phyloP scores from a whole-genome alignment of 2,888 invertebrate genomes.

The Lepidocyrtoides sp. region DNA sequence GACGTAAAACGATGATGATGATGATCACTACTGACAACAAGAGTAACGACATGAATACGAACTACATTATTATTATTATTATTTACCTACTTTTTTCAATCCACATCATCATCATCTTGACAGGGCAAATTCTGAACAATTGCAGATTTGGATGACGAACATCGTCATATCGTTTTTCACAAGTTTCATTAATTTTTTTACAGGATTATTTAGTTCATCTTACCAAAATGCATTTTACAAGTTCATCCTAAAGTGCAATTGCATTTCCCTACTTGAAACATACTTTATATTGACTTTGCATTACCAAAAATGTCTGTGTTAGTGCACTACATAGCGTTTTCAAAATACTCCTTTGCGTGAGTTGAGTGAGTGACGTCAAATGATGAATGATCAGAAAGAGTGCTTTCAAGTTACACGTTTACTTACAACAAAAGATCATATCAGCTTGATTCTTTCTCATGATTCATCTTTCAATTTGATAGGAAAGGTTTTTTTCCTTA shows the following conservation, averaged over 20 bases:
- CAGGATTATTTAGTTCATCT: not conserved
- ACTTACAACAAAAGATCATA: conserved; percentile 7
- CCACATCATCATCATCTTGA: not conserved
- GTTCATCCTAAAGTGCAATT: not conserved
- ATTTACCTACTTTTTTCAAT: conserved; percentile 37
- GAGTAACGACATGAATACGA: conserved; percentile 26
- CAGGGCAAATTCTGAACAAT: not conserved
- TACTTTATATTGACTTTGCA: too few relatives aligned
- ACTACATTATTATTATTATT: too few relatives aligned
- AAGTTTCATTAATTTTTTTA: conserved; percentile 19
- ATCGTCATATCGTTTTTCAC: not conserved
- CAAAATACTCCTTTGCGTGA: conserved; percentile 3
- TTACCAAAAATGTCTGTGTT: too few relatives aligned
- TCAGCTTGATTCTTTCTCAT: conserved; percentile 48
- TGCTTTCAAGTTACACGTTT: conserved; percentile 28
- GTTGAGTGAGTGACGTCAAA: conserved; percentile 34
- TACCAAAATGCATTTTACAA: conserved; percentile 3
- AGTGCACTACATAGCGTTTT: too few relatives aligned
- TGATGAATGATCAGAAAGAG: conserved; percentile 38
- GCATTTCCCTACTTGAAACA: not conserved
- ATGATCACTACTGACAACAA: conserved; percentile 22
- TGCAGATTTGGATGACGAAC: not conserved
- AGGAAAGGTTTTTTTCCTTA: not conserved
- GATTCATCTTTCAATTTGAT: conserved; percentile 36
- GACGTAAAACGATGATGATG: not conserved